A percentile compares a stretch with the other conserved stretches of the same genome.
Conservation (phyloP, 1,140 invertebrate species). For the Sitodiplosis mosellana region DNA sequence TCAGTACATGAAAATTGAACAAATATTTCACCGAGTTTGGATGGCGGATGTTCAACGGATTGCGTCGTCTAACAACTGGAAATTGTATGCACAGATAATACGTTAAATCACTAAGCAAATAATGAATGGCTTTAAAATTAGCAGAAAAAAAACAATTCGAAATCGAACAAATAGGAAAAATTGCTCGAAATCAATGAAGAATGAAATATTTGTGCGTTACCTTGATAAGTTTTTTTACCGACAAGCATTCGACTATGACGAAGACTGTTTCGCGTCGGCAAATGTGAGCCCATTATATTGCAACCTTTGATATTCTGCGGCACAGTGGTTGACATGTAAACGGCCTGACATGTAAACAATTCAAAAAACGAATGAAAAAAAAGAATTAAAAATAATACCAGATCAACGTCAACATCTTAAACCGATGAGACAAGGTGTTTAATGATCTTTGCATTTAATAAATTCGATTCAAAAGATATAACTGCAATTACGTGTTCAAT, state of each 20-base stretch:
- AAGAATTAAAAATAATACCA: no score
- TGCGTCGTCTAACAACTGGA: conserved; percentile 12
- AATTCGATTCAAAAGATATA: background rate
- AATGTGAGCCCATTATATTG: conserved; percentile 41
- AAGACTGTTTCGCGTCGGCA: conserved; percentile 47
- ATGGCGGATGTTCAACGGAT: conserved; percentile 26
- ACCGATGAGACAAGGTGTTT: background rate
- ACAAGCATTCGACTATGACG: conserved; percentile 53
- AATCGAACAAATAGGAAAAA: background rate
- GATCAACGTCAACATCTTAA: background rate
- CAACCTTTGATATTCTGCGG: conserved; percentile 43
- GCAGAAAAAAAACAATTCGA: background rate
- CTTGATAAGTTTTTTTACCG: conserved; percentile 32
- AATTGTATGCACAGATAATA: background rate
- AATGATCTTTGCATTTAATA: background rate
- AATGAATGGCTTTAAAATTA: background rate
- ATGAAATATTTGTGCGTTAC: conserved; percentile 19
- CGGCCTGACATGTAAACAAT: conserved; percentile 19
- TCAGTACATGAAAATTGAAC: conserved; percentile 32
- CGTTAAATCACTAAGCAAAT: no score
- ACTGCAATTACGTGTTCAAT: conserved; percentile 15
- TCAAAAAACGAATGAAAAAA: background rate
- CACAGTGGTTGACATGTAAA: conserved; percentile 41
- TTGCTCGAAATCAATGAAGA: background rate
- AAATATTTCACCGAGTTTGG: conserved; percentile 34